Conservation (phyloP, 2,888 invertebrate genomes). For the Limnephilus rhombicus region DNA sequence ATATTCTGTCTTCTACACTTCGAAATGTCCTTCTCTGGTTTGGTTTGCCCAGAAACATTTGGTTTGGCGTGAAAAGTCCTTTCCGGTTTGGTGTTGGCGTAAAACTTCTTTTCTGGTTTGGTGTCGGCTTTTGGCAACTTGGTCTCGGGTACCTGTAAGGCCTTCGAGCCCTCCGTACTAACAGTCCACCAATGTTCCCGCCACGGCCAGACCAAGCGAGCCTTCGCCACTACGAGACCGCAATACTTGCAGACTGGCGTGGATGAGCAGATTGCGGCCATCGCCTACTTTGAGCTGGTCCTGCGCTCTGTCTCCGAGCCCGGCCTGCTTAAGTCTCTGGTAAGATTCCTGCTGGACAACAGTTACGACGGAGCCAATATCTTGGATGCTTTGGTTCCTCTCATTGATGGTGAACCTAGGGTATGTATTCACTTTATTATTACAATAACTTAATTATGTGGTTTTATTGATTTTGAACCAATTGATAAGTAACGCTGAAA, state of each 20-base stretch:
- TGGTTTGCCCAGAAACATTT: not conserved
- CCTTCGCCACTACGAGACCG: constrained; percentile 60
- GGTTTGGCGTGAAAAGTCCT: not conserved
- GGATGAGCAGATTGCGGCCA: constrained; percentile 94
- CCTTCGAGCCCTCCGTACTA: constrained; percentile 60
- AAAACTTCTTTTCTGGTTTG: constrained; percentile 20
- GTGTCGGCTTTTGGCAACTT: constrained; percentile 30
- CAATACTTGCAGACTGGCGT: constrained; percentile 86
- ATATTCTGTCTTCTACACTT: not conserved
- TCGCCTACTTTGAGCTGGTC: constrained; percentile 94
- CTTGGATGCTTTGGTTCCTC: constrained; percentile 88
- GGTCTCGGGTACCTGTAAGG: constrained; percentile 40
- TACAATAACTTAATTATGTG: not conserved
- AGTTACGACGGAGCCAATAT: constrained; percentile 92
- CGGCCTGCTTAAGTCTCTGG: constrained; percentile 88
- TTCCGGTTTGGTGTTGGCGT: constrained; percentile 7
- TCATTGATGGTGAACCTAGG: constrained; percentile 87
- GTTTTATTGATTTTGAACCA: constrained; percentile 3
- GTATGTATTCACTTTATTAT: constrained; percentile 73
- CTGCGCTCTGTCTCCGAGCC: constrained; percentile 92
- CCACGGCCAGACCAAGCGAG: constrained; percentile 62
- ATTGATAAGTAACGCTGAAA: not conserved
- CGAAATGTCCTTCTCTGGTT: not conserved
- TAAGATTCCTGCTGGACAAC: constrained; percentile 89
- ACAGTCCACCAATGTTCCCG: constrained; percentile 63